phyloP scores from a whole-genome alignment of 2,797 vertebrate genomes.

The Xenentodon cancila region DNA sequence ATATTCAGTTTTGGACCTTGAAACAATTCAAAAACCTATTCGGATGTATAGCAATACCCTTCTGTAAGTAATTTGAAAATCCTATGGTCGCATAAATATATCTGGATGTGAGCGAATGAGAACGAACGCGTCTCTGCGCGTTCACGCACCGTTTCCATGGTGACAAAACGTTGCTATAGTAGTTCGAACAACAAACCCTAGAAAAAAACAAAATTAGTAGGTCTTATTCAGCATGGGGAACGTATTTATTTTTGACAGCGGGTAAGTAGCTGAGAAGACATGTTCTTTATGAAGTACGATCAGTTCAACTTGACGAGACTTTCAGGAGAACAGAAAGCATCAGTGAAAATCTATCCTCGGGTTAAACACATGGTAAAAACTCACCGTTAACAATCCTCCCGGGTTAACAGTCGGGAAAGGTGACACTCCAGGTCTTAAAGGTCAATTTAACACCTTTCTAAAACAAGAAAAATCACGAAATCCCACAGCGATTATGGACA shows the following conservation, averaged over 20 bases:
- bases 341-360: background rate
- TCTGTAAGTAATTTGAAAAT: background rate
- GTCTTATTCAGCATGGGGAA: background rate
- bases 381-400: conserved; percentile 32
- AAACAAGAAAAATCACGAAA: background rate
- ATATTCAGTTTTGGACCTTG: too few species aligned
- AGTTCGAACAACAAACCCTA: conserved; percentile 59
- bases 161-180: conserved; percentile 57
- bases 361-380: conserved; percentile 18
- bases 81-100: background rate
- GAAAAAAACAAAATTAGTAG: background rate
- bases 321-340: background rate
- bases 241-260: background rate
- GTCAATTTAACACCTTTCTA: background rate
- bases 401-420: accelerated
- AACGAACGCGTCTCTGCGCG: conserved; percentile 57
- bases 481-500: background rate
- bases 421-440: background rate
- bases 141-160: conserved; percentile 76
- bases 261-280: background rate
- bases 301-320: too few species aligned
- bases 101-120: background rate
- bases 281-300: background rate
- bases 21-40: background rate
- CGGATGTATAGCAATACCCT: background rate